Percentiles rank a stretch among this genome's conserved stretches.
phyloP scores from a whole-genome alignment of 2,888 invertebrate species.

The Rotaria sp. region DNA sequence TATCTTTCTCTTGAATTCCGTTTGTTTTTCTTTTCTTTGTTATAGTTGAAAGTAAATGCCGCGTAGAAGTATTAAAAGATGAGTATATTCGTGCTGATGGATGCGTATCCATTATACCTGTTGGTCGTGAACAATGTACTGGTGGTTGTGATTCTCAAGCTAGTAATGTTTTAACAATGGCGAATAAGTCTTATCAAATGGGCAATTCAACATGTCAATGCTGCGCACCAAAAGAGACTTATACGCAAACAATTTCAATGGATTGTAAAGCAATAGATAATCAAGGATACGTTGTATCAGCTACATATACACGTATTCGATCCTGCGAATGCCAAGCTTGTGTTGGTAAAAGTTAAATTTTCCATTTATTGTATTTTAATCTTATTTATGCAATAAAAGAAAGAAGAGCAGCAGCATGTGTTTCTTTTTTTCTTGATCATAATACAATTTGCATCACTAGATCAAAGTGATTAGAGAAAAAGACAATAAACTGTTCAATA shows the following conservation, averaged over 20 bases:
- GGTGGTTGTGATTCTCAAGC: slow-evolving; percentile 10
- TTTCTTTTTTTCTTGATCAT: neutral
- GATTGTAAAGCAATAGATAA: neutral
- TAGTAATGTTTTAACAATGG: neutral
- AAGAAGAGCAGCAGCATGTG: neutral
- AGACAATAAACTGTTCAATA: too few species aligned
- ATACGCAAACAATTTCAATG: neutral
- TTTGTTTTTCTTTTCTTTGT: too few species aligned
- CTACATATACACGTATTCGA: neutral
- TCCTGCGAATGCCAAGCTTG: neutral
- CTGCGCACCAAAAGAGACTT: neutral
- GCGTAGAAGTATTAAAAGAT: neutral
- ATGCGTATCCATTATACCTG: neutral
- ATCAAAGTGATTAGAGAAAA: too few species aligned
- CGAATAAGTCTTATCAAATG: neutral
- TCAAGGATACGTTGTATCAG: neutral
- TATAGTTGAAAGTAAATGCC: slow-evolving; percentile 11
- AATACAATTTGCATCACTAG: neutral
- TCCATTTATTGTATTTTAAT: neutral
- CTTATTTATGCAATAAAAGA: neutral
- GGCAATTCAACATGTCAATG: slow-evolving; percentile 17
- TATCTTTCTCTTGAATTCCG: too few species aligned
- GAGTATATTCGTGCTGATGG: neutral
- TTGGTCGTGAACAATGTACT: slow-evolving; percentile 7
- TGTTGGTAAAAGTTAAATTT: neutral